phyloP scores from a whole-genome alignment of 2,113 vertebrate species.

The Mormyrus lacerda region DNA sequence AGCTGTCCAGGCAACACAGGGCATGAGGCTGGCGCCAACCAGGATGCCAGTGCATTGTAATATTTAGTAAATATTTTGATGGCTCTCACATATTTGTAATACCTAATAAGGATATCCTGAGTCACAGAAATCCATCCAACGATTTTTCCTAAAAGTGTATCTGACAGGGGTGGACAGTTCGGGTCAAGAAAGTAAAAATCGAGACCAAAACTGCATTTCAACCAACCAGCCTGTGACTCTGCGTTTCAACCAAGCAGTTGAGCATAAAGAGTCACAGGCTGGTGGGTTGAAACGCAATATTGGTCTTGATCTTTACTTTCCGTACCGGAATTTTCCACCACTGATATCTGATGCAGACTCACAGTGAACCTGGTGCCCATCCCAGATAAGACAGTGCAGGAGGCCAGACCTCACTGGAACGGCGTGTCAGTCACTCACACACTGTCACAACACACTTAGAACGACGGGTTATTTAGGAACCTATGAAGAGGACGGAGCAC shows the following conservation, averaged over 20 bases:
- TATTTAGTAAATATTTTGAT: neutral
- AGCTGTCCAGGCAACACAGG: neutral
- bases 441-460: neutral
- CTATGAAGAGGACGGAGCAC: neutral
- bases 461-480: neutral
- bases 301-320: neutral
- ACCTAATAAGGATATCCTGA: neutral
- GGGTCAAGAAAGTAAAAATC: neutral
- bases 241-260: no score
- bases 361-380: neutral
- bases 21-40: neutral
- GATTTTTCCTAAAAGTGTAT: neutral
- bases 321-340: neutral
- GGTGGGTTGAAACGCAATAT: neutral
- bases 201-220: neutral
- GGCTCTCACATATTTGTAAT: neutral
- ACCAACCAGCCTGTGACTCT: no score
- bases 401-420: neutral
- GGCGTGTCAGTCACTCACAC: neutral
- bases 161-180: neutral
- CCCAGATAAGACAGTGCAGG: neutral
- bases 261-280: no score
- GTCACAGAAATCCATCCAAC: neutral
- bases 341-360: neutral
- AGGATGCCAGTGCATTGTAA: neutral